phyloP scores from a whole-genome alignment of 2,888 invertebrate genomes.

The Temnothorax ravouxi region DNA sequence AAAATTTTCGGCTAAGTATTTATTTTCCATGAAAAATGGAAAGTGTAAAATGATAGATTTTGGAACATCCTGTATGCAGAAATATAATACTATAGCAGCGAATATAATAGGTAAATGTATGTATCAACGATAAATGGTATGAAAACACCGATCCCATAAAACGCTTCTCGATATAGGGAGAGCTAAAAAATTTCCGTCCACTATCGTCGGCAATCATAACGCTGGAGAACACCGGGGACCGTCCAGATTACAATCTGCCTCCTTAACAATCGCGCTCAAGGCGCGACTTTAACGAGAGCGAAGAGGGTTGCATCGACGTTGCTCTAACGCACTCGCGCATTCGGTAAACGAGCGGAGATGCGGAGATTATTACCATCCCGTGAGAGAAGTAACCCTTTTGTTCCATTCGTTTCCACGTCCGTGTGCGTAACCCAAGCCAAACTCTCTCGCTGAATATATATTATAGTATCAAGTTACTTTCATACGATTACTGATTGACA shows the following conservation, averaged over 20 bases:
- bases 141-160: background rate
- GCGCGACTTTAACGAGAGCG: slow-evolving; percentile 56
- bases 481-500: background rate
- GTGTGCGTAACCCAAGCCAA: background rate
- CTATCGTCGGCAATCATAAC: slow-evolving; percentile 77
- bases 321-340: slow-evolving; percentile 59
- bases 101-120: background rate
- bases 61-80: background rate
- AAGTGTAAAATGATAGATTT: background rate
- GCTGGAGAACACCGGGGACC: slow-evolving; percentile 73
- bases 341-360: slow-evolving; percentile 41
- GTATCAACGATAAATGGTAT: background rate
- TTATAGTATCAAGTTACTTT: background rate
- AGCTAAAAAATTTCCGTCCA: slow-evolving; percentile 14
- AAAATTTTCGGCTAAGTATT: background rate
- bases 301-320: slow-evolving; percentile 54
- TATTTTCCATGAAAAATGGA: background rate
- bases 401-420: background rate
- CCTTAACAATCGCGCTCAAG: slow-evolving; percentile 66
- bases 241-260: slow-evolving; percentile 80
- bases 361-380: slow-evolving; percentile 44
- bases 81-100: background rate
- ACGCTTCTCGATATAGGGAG: background rate
- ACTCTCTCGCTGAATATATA: background rate
- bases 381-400: slow-evolving; percentile 23